These are phyloP conservation scores for Pseudomyrmex pallidus DNA, from an alignment of 1,140 invertebrate species.

Conservation along the genomic window DNA sequence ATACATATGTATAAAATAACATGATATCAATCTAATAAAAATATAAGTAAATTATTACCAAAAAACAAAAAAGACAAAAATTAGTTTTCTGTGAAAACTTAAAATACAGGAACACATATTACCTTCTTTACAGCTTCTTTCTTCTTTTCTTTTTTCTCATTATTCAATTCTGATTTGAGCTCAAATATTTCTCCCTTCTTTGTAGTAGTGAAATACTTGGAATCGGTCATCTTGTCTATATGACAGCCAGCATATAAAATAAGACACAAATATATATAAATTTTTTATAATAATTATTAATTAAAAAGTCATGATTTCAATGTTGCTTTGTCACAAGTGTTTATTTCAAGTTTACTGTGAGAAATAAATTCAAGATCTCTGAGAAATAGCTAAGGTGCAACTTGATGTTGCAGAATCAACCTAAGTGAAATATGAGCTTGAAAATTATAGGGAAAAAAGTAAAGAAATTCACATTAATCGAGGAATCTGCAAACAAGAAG, in stretches of 20 bases:
- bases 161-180: constrained; percentile 99
- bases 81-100: too few relatives aligned
- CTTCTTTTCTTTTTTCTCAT: constrained; percentile 99
- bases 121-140: constrained; percentile 99
- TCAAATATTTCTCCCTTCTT: constrained; percentile 99
- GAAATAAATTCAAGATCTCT: neutral
- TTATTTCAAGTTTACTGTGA: neutral
- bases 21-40: too few relatives aligned
- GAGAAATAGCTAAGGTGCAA: neutral
- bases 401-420: neutral
- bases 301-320: neutral
- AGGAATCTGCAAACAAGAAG: neutral
- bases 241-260: neutral
- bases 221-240: constrained; percentile 95
- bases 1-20: too few relatives aligned
- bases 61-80: constrained; percentile 8
- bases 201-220: constrained; percentile 99
- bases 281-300: neutral
- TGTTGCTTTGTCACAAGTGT: neutral
- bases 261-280: neutral
- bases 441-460: neutral
- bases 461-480: neutral
- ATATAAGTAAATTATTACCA: neutral
- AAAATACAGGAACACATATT: constrained; percentile 58
- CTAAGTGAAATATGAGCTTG: neutral